A percentile compares a stretch with the other conserved stretches of the same genome.
These are phyloP conservation scores for Mormyrus iriodes DNA, from an alignment of 2,113 vertebrate species.

Conservation along the genomic window DNA sequence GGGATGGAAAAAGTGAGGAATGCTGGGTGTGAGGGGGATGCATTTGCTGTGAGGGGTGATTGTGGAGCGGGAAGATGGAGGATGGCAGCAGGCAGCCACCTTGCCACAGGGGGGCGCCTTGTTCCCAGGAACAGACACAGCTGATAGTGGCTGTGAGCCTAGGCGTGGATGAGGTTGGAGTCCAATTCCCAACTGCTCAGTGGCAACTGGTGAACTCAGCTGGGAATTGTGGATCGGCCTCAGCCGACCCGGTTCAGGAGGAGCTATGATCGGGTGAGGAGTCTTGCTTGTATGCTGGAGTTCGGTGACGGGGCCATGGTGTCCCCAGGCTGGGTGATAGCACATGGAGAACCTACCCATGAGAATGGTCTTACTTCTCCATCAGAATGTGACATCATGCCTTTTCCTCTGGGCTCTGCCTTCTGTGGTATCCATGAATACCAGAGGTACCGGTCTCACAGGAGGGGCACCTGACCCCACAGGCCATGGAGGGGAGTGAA, in stretches of 20 bases:
- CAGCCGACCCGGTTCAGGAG: neutral
- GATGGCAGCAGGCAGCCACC: neutral
- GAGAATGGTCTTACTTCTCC: neutral
- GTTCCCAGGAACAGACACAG: neutral
- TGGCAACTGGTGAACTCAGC: neutral
- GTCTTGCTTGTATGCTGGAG: neutral
- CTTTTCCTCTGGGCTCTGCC: neutral
- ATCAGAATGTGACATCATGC: neutral
- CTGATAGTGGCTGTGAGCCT: constrained; percentile 11
- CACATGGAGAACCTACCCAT: neutral
- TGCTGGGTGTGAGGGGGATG: constrained; percentile 23
- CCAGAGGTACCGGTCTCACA: neutral
- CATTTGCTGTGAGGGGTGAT: constrained; percentile 13
- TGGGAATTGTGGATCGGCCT: neutral
- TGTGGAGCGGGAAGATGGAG: neutral
- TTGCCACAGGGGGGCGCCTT: too few relatives aligned
- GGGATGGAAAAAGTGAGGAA: constrained; percentile 13
- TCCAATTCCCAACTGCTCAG: neutral
- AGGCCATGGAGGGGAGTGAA: neutral
- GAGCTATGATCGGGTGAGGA: neutral
- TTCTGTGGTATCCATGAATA: neutral
- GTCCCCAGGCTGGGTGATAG: neutral
- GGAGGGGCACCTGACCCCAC: neutral
- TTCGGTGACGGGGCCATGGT: neutral
- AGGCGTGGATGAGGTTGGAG: constrained; percentile 38